A percentile compares a stretch with the other conserved stretches of the same genome.
These are phyloP conservation scores for Xylocampa areola DNA, from an alignment of 2,888 invertebrate species.

Conservation along the genomic window DNA sequence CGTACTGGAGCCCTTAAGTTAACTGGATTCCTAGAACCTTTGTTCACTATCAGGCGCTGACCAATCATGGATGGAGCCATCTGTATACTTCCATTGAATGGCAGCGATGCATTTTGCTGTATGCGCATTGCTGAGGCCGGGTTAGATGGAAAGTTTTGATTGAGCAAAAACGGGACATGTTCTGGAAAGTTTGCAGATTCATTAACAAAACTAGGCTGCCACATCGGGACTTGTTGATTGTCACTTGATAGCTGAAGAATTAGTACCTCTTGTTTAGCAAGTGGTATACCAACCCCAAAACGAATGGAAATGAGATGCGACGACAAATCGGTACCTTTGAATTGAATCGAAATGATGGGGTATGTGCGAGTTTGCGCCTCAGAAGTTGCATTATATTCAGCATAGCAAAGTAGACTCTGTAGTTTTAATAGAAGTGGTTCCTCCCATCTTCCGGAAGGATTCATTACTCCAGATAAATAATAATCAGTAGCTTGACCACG, in stretches of 20 bases:
- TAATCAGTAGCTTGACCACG: slow-evolving; percentile 91
- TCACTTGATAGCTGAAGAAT: slow-evolving; percentile 70
- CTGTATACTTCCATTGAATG: slow-evolving; percentile 76
- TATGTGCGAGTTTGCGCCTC: slow-evolving; percentile 78
- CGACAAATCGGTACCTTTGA: slow-evolving; percentile 85
- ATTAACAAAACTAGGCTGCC: slow-evolving; percentile 71
- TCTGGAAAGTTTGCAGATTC: slow-evolving; percentile 75
- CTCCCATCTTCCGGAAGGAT: slow-evolving; percentile 88
- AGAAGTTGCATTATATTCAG: slow-evolving; percentile 77
- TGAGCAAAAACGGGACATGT: slow-evolving; percentile 82
- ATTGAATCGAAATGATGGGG: slow-evolving; percentile 83
- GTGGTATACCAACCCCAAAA: slow-evolving; percentile 82
- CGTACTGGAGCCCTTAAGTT: slow-evolving; percentile 77
- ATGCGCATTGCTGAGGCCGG: slow-evolving; percentile 83
- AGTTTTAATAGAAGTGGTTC: slow-evolving; percentile 79
- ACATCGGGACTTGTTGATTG: slow-evolving; percentile 68
- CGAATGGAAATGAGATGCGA: slow-evolving; percentile 81
- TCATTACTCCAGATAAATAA: slow-evolving; percentile 89
- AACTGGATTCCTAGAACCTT: slow-evolving; percentile 75
- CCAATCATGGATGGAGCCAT: slow-evolving; percentile 71
- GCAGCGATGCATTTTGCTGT: slow-evolving; percentile 76
- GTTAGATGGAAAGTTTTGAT: slow-evolving; percentile 84
- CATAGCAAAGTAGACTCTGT: slow-evolving; percentile 81
- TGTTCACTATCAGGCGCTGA: slow-evolving; percentile 78
- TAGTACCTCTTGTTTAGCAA: slow-evolving; percentile 85